Evolutionary conservation across 2,888 invertebrate species (phyloP), one percentile per base, ranked within the genome.

Genomic region (Dryadula phaetusa): DNA sequence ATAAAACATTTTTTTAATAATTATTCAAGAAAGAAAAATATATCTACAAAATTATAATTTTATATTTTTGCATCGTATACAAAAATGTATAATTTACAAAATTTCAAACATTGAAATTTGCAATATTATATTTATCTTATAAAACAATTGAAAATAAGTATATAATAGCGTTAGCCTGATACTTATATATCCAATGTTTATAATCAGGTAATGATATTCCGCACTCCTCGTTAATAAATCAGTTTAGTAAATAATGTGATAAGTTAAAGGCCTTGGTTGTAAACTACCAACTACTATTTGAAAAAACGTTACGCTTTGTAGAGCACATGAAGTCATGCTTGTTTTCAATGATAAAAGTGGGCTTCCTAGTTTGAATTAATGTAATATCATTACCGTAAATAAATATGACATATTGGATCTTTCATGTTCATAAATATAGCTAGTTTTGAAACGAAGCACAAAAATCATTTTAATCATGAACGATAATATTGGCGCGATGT

Each of bases 221-320:
- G 18, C 18, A n/a, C 7, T 14, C 6, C 6, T 47, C n/a, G 6
- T 47, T 18, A 37, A 12, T 20, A n/a, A 20, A 20, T 14, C 18
- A 14, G 2, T 14, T 37, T 37, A 14, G 8, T 4, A 22, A 37
- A 37, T 37, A 37, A 37, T 40, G 14, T 56, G 34, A 3, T 7
- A 54, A 37, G 22, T 22, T 14, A 14, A 22, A 22, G 12, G 52
- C 54, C 63, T 56, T 66, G 66, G 56, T 66, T 63, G 58, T 62
- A 58, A 60, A 40, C 47, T 44, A 22, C 53, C 20, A 63, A 64
- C 40, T 60, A 63, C 53, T 52, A 52, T 61, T 66, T 66, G 34
- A 18, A 61, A 66, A 69, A 66, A 34, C 54, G 60, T 69, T 69
- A 54, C 64, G 63, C 63, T 64, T 61, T 64, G 66, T 54, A 69